A percentile compares a stretch with the other conserved stretches of the same genome.
These are phyloP conservation scores for Pygoscelis antarcticus DNA, from an alignment of 2,113 vertebrate genomes.

Conservation along the genomic window DNA sequence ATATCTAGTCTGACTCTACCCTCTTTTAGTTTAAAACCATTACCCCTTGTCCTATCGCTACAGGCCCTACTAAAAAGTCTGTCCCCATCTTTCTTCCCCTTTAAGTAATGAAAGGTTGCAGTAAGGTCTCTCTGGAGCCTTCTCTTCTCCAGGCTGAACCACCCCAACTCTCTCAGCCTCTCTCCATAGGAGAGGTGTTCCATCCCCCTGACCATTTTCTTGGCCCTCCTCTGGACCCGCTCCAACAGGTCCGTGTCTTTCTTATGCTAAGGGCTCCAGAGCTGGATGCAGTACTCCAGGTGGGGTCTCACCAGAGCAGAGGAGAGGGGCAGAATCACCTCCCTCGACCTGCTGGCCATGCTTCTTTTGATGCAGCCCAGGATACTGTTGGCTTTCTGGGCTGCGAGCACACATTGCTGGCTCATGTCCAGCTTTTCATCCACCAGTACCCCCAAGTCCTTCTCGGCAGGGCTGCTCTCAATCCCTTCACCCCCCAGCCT, in stretches of 20 bases:
- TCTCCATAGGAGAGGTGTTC: neutral
- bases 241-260: fast-evolving
- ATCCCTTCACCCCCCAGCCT: neutral
- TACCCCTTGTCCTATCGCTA: fast-evolving
- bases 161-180: neutral
- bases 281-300: neutral
- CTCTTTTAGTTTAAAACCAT: neutral
- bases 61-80: neutral
- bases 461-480: neutral
- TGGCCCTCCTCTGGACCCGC: fast-evolving
- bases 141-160: neutral
- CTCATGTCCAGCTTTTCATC: neutral
- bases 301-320: neutral
- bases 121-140: neutral
- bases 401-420: fast-evolving
- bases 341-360: fast-evolving
- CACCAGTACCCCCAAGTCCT: too few relatives aligned
- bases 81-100: neutral
- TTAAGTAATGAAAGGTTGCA: neutral
- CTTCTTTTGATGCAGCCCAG: neutral
- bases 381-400: fast-evolving
- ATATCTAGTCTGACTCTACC: neutral
- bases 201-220: neutral
- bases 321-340: neutral
- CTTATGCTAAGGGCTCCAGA: fast-evolving